Percentiles rank a stretch among this genome's conserved stretches.
Evolutionary conservation across 2,888 invertebrate genomes (phyloP).

Genomic region (Drosophila tripunctata): DNA sequence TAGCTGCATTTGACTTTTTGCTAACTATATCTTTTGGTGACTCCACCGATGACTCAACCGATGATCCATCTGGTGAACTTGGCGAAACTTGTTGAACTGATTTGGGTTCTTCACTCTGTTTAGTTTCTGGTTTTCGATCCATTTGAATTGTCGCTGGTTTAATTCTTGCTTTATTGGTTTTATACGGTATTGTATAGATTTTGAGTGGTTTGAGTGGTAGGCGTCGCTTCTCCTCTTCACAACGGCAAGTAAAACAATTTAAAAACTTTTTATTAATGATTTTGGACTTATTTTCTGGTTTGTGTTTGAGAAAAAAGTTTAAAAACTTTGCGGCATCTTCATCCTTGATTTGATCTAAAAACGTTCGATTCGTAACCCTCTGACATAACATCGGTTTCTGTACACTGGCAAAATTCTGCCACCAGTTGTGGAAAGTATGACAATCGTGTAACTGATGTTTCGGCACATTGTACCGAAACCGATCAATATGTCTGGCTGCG

Average conservation of each 20-base stretch:
- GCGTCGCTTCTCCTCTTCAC: not conserved
- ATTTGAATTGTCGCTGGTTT: not conserved
- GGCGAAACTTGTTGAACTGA: no score
- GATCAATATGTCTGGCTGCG: not conserved
- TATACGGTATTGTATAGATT: not conserved
- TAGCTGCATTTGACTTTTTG: not conserved
- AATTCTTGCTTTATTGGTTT: no score
- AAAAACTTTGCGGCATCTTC: constrained; percentile 13
- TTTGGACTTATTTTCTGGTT: not conserved
- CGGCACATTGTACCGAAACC: not conserved
- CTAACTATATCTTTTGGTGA: no score
- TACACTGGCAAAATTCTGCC: constrained; percentile 32
- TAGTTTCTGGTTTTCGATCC: not conserved
- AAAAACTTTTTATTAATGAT: not conserved
- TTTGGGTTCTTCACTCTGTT: not conserved
- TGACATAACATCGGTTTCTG: not conserved
- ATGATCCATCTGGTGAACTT: no score
- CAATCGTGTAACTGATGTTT: not conserved
- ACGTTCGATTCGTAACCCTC: not conserved
- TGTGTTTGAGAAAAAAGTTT: not conserved
- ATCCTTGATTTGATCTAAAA: constrained; percentile 9
- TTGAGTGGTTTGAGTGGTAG: not conserved
- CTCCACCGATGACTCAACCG: no score
- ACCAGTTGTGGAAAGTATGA: constrained; percentile 32
- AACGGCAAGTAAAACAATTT: constrained; percentile 4